Conservation (phyloP, 2,113 vertebrate species). For the Plestiodon gilberti region DNA sequence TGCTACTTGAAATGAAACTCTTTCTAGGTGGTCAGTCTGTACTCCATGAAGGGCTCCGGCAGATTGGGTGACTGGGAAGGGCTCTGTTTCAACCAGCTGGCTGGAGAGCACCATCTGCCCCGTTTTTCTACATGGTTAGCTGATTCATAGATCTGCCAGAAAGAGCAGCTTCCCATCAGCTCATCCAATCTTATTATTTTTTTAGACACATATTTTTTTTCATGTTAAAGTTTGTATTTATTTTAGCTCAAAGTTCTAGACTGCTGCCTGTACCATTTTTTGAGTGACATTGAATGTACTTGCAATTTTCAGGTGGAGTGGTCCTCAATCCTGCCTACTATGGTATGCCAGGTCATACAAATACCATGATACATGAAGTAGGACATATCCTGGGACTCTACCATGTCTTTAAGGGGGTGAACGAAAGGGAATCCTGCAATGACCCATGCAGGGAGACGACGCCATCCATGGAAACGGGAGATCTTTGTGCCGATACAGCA, state of each 20-base stretch:
- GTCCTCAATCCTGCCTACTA: conserved; percentile 95
- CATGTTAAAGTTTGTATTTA: neutral
- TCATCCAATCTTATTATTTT: neutral
- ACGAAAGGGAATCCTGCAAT: conserved; percentile 93
- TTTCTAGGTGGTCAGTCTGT: neutral
- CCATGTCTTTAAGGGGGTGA: conserved; percentile 97
- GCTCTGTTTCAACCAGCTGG: neutral
- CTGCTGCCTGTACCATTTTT: rapidly evolving
- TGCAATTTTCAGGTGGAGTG: conserved; percentile 87
- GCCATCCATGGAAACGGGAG: conserved; percentile 95
- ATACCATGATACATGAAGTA: conserved; percentile 97
- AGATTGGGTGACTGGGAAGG: neutral
- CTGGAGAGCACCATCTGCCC: neutral
- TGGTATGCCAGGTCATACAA: conserved; percentile 86
- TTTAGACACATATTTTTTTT: neutral
- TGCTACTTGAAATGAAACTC: neutral
- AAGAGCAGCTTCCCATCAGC: neutral
- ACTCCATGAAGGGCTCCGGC: neutral
- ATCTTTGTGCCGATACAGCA: conserved; percentile 94
- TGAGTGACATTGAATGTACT: conserved; percentile 14
- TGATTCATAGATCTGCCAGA: neutral
- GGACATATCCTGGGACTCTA: conserved; percentile 95
- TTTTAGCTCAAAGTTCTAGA: neutral
- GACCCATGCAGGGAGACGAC: conserved; percentile 93
- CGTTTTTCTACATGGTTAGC: neutral